Percentiles rank a stretch among this genome's conserved stretches.
These are phyloP conservation scores for Xestia rhomboidea DNA, from an alignment of 2,888 invertebrate genomes.

Conservation along the genomic window DNA sequence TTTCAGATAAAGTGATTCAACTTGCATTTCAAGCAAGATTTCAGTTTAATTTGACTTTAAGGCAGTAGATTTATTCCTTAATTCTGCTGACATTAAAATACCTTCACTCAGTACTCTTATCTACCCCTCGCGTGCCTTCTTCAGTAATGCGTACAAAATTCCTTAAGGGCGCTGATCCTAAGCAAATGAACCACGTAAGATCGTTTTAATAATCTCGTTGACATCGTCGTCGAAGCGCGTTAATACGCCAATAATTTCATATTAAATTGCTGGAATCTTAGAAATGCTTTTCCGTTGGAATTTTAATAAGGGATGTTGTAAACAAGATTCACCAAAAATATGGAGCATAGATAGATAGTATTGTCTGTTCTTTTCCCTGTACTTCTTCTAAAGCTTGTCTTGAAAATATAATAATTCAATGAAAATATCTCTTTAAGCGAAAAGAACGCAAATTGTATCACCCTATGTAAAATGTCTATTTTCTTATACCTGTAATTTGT, in stretches of 20 bases:
- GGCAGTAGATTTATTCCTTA: not conserved
- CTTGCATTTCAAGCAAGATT: not conserved
- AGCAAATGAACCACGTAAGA: constrained; percentile 48
- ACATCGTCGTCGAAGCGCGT: constrained; percentile 8
- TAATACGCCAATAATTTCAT: constrained; percentile 39
- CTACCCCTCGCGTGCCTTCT: constrained; percentile 11
- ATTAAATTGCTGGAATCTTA: constrained; percentile 19
- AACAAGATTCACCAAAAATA: not conserved
- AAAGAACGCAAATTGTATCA: not conserved
- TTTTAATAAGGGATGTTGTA: constrained; percentile 5
- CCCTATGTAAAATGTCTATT: not conserved
- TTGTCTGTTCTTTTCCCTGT: not conserved
- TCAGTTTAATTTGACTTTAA: not conserved
- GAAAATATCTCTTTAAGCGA: not conserved
- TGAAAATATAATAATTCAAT: not conserved
- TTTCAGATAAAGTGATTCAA: not conserved
- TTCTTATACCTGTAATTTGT: not conserved
- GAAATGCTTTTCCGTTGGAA: constrained; percentile 7
- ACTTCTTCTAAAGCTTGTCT: not conserved
- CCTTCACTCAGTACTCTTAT: not conserved
- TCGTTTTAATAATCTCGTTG: constrained; percentile 46
- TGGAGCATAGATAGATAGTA: not conserved
- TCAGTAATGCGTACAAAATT: constrained; percentile 37
- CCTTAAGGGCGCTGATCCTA: constrained; percentile 28
- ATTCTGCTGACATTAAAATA: constrained; percentile 14